Evolutionary conservation across 2,113 vertebrate genomes (phyloP).

Genomic region (Thinocorus orbignyianus): DNA sequence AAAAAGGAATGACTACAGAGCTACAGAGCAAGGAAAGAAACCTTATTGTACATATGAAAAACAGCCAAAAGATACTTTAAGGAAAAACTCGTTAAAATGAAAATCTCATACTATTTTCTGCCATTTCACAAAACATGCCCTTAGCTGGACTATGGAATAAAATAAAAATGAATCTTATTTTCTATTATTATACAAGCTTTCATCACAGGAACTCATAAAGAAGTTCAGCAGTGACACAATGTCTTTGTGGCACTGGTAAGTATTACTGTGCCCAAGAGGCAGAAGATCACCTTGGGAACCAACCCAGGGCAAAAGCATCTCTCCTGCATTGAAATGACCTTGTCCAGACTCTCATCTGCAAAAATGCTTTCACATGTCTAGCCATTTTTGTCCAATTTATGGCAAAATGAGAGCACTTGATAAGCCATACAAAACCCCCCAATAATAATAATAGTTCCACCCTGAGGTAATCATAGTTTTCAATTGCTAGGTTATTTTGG

Average conservation of each 20-base stretch:
- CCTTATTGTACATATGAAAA: neutral
- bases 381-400: neutral
- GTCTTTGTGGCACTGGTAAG: neutral
- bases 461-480: neutral
- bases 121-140: neutral
- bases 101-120: neutral
- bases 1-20: constrained; percentile 36
- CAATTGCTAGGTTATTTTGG: neutral
- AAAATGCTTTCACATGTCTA: neutral
- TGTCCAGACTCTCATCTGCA: neutral
- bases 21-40: constrained; percentile 4
- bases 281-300: neutral
- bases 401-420: neutral
- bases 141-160: constrained; percentile 1
- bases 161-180: constrained; percentile 6
- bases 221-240: neutral
- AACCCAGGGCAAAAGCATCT: neutral
- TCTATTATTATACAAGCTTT: neutral
- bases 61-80: neutral
- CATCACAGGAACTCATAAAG: neutral
- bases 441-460: neutral
- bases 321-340: neutral
- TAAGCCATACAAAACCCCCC: neutral
- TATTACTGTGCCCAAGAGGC: neutral
- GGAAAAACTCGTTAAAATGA: constrained; percentile 2